Evolutionary conservation across 35 echinoderm and acorn worm species (phyloP), one percentile per base, ranked within the genome.

Genomic region (Nesometra sesokonis): DNA sequence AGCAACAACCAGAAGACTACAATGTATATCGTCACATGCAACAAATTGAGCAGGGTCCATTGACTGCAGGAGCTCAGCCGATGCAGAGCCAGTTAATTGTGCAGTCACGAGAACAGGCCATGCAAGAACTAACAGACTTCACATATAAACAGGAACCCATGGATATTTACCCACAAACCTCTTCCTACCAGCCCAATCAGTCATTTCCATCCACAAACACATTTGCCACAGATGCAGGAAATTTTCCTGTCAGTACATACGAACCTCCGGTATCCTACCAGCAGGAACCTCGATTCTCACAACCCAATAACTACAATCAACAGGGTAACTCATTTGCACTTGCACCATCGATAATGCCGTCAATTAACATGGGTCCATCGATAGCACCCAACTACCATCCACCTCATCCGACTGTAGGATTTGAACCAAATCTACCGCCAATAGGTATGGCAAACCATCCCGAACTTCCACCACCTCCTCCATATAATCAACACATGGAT

Each of bases 401-500:
- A 46, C 78, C 84, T 86, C 82, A 40, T 79, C 89, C 31, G 35
- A 35, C 89, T 13, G 38, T 77, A 33, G 36, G 84, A 36, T 84
- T 35, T 47, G 76, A 89, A 43, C 81, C 88, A 15, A 43, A 84
- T 57, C 38, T 36, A 31, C 40, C 81, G 46, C 83, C 89, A 86
- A 36, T 77, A 13, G 35, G n/a, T 17, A 35, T 37, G 31, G 34
- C 67, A 37, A 52, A 90, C 32, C 89, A 89, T 31, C 80, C 67
- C 3, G 82, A 57, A 32, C 82, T 77, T 37, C 92, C 88, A 17
- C 94, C 94, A 27, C 94, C 94, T 27, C 94, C 94, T 30, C 82
- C 92, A 9, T 93, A 97, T 77, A 85, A 86, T 32, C 94, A 97
- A 79, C 94, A 97, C 67, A 86, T 91, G 47, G 94, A 97, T 35